Percentiles rank a stretch among this genome's conserved stretches.
Evolutionary conservation across 2,113 vertebrate genomes (phyloP).

Genomic region (Gnathonemus echidnorhynchus): DNA sequence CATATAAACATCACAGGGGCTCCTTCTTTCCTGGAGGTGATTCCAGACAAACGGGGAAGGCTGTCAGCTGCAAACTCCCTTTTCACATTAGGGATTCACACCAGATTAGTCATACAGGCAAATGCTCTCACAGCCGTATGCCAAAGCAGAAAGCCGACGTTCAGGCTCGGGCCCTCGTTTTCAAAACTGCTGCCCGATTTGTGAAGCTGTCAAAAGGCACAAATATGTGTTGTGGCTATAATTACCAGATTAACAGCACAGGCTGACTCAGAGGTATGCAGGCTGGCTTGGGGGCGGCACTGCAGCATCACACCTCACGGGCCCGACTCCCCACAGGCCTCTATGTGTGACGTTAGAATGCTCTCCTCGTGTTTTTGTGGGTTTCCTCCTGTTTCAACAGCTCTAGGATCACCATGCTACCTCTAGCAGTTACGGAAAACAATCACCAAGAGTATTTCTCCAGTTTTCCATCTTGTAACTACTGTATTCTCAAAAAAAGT

Average conservation of each 20-base stretch:
- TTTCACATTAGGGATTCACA: neutral
- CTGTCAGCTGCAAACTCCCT: neutral
- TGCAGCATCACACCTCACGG: neutral
- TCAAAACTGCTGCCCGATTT: neutral
- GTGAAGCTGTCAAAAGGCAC: neutral
- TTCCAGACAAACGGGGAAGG: neutral
- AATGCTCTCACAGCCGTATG: neutral
- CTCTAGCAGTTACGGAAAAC: neutral
- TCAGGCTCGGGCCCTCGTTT: neutral
- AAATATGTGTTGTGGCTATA: neutral
- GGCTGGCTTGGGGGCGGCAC: neutral
- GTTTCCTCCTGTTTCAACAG: neutral
- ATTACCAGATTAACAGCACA: neutral
- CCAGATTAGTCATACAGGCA: neutral
- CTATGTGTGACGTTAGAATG: neutral
- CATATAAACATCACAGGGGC: neutral
- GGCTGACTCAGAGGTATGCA: neutral
- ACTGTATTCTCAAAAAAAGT: neutral
- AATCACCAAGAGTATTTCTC: neutral
- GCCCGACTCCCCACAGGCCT: neutral
- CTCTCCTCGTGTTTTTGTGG: neutral
- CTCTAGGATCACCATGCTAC: neutral
- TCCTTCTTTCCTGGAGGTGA: neutral
- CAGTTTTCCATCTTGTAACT: neutral
- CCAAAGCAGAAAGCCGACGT: neutral